Base-by-base conservation (phyloP, 1,140 invertebrate species). In the Riptortus pedestris region DNA sequence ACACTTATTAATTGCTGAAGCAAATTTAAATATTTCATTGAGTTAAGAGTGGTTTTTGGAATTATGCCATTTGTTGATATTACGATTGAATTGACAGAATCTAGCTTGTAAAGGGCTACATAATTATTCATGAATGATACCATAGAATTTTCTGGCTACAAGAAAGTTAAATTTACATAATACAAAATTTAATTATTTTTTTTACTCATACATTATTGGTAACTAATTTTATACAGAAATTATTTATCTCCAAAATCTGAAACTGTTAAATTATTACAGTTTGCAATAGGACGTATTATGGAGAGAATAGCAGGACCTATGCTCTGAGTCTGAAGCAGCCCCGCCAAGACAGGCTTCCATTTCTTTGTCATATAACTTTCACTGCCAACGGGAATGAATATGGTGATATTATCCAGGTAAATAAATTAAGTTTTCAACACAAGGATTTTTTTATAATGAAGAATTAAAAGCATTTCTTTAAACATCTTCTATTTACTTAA, bases 231-330 rank as follows among this genome's bases (percentile, higher is more conserved):
- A 61, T 20, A 5, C 5, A 24, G 27, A 43, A 24, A 2, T 28
- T 3, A 29, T 52, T 52, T 52, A 18, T 52, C 5, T 11, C 18
- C 18, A 45, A 20, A 43, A 18, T 43, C 16, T 31, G 20, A 33
- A n/a, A 38, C 3, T 47, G 14, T 47, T 27, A 22, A 24, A 27
- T 62, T 63, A 55, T 81, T 81, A 20, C 79, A 77, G 87, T 86
- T 33, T 92, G 89, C 77, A 92, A 92, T 74, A 80, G 88, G 65
- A 92, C 89, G 28, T 92, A 91, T 74, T 90, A 92, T 73, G 89
- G 89, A n/a, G 87, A 85, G 69, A 83, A 86, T 67, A 86, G 87
- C 48, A 82, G 85, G 69, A 90, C 88, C 26, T 91, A 92, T 76
- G 80, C 85, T 69, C 73, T 90, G 74, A 80, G 82, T 64, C 77